Conservation (phyloP, 2,888 invertebrate species). For the Merodon equestris region DNA sequence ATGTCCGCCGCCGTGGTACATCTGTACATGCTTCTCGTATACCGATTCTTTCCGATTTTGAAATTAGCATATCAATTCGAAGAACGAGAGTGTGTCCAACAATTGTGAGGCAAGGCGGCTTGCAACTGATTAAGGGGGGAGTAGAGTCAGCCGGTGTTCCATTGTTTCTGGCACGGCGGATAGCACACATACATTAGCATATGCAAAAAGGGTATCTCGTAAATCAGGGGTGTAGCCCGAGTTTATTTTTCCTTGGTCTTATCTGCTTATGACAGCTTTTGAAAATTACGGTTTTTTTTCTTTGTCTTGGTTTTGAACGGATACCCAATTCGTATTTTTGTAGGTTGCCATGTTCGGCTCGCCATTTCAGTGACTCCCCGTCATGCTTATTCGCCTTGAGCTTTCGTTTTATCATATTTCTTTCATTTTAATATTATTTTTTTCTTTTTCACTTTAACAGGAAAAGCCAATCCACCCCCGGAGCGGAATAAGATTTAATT, state of each 20-base stretch:
- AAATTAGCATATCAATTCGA: slow-evolving; percentile 66
- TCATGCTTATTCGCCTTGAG: neutral
- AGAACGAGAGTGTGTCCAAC: slow-evolving; percentile 59
- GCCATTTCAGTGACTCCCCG: slow-evolving; percentile 1
- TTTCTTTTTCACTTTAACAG: too few species aligned
- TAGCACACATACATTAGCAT: slow-evolving; percentile 50
- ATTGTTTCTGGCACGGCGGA: neutral
- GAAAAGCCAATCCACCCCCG: slow-evolving; percentile 21
- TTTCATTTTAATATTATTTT: too few species aligned
- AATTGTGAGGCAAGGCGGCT: slow-evolving; percentile 21
- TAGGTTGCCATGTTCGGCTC: neutral
- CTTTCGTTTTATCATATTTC: slow-evolving; percentile 7
- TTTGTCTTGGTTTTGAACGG: too few species aligned
- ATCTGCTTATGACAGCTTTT: slow-evolving; percentile 68
- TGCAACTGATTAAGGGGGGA: slow-evolving; percentile 56
- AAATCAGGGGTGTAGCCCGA: slow-evolving; percentile 59
- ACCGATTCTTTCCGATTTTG: slow-evolving; percentile 41
- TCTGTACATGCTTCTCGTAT: slow-evolving; percentile 17
- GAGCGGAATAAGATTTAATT: slow-evolving; percentile 46
- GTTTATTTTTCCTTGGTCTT: slow-evolving; percentile 65
- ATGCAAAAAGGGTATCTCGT: slow-evolving; percentile 65
- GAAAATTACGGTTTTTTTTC: slow-evolving; percentile 60
- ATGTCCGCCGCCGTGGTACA: too few species aligned
- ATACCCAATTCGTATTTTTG: neutral
- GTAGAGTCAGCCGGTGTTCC: neutral